Base-by-base conservation (phyloP, 2,888 invertebrate genomes). In the Sericinus montela region DNA sequence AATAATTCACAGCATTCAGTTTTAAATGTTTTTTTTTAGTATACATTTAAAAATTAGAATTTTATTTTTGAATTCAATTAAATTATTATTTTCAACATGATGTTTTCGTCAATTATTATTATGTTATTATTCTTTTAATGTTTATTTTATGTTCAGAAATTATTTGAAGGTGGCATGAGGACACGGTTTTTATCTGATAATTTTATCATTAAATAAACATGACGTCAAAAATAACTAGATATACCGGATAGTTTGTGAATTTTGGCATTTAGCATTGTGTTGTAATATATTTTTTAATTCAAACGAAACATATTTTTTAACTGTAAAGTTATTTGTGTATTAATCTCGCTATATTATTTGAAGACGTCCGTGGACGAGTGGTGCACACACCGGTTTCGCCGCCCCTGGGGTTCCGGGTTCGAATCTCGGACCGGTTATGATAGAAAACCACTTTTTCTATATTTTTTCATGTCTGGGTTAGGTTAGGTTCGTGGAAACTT, bases 171-270 rank as follows among this genome's bases (percentile, higher is more conserved):
- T 51, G 45, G 48, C 37, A 35, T 44, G 55, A 52, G 56, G 45
- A 54, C 53, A 53, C 57, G 58, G 62, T 58, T 60, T 60, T 69
- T 67, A 74, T 74, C 69, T 60, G 65, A 63, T 63, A 64, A 67
- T 67, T 41, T 69, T 70, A 74, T 75, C 72, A 64, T 71, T 66
- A 69, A 67, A 68, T 73, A 74, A 68, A 75, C 58, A 62, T 62
- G 58, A 60, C 62, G 56, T 55, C 51, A 58, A 45, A 55, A 53
- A 53, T 62, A 62, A 40, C 35, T 45, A 41, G 49, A 49, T 50
- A 50, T 50, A 50, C 49, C 10, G 40, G 23, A 23, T 45, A 37
- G 45, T 45, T 47, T 45, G 45, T 41, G 25, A 30, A 36, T 40
- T 30, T 43, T 41, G 34, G 13, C 25, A 50, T 30, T 45, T 19